Evolutionary conservation across 2,797 vertebrate species (phyloP), one percentile per base, ranked within the genome.

Genomic region (Coregonus ussuriensis): DNA sequence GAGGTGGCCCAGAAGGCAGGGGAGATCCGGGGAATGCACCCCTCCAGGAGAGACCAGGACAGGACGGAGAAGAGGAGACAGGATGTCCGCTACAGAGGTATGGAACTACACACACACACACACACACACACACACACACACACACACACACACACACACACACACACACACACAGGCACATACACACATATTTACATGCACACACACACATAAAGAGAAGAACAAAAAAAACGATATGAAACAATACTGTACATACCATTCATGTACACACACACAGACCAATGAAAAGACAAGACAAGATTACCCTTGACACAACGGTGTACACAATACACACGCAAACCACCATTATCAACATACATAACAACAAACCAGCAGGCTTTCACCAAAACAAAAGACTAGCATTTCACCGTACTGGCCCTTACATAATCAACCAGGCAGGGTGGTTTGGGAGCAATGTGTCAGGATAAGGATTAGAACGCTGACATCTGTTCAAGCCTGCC

Each of bases 1-100:
- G 98, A 98, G 86, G 96, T 93, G 72, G 95, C 96, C 75, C 94
- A 96, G 80, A 95, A 90, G 89, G 96, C 93, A 13, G 91, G 88
- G 74, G 95, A 96, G 75, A 86, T 94, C 86, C 96, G 92, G 80
- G 95, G 74, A 80, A 82, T 85, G 74, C 90, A 94, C 74, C 88
- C 92, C 25, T 75, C 93, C 75, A 94, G 95, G 80, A 96, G 92
- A 87, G 96, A 97, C 76, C 81, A 77, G 0, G 96, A 97, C 35
- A 92, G 92, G 86, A 90, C 89, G 11, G 94, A 91, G 33, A 94
- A 88, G 74, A 96, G 88, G 83, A 63, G 87, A 84, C 63, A 90
- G 0, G 81, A 90, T 74, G 78, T 91, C 21, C 95, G 91, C 74
- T 33, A 86, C 78, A 88, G 86, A 92, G 94, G 94, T 94, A 54